These are phyloP conservation scores for Penaeus indicus DNA, from an alignment of 1,140 invertebrate genomes.

Conservation along the genomic window DNA sequence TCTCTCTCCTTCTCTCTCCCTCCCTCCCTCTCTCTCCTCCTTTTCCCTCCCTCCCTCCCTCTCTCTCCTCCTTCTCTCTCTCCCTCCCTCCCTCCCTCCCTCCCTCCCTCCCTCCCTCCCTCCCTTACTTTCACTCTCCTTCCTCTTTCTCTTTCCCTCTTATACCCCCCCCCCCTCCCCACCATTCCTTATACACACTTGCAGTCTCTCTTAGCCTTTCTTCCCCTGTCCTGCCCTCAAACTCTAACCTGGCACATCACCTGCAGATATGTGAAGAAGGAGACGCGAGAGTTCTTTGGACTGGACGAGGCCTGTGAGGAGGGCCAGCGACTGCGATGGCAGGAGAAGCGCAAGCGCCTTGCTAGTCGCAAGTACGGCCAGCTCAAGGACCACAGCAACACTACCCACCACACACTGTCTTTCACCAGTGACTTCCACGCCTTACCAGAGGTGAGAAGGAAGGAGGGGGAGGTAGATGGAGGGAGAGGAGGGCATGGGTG, in stretches of 20 bases:
- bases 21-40: not conserved
- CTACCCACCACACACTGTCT: slow-evolving; percentile 63
- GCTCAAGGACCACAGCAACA: slow-evolving; percentile 67
- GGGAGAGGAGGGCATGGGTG: too few relatives aligned
- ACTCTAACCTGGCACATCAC: not conserved
- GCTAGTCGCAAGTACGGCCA: slow-evolving; percentile 69
- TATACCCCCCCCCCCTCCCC: not conserved
- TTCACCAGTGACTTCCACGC: slow-evolving; percentile 67
- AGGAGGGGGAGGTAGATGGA: too few relatives aligned
- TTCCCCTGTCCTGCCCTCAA: not conserved
- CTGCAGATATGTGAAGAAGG: slow-evolving; percentile 68
- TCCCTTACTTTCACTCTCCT: not conserved
- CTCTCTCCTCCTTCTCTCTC: not conserved
- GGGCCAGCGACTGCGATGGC: slow-evolving; percentile 68
- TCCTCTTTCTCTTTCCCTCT: not conserved
- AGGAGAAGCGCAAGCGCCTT: slow-evolving; percentile 68
- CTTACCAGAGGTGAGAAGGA: slow-evolving; percentile 54
- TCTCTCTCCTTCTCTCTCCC: not conserved
- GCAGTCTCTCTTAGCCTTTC: not conserved
- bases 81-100: not conserved
- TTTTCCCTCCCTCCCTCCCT: not conserved
- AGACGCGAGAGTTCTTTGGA: slow-evolving; percentile 69
- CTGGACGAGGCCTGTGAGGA: slow-evolving; percentile 68
- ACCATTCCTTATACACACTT: not conserved
- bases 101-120: not conserved